These are phyloP conservation scores for Picus viridis DNA, from an alignment of 2,797 vertebrate species.

Conservation along the genomic window DNA sequence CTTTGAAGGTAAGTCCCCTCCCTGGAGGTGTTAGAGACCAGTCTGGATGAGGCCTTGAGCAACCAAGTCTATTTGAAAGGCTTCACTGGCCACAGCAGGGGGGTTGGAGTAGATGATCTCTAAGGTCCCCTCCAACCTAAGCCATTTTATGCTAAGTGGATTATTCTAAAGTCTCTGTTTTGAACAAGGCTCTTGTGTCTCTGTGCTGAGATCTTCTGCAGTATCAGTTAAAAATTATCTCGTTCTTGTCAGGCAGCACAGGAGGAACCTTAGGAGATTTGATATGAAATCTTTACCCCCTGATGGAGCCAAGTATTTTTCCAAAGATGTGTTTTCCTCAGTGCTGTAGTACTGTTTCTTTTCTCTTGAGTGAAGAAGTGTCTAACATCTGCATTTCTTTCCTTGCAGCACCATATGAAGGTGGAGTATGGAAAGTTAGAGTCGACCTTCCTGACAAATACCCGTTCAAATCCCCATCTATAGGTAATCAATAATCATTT, in stretches of 20 bases:
- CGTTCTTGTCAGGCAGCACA: background rate
- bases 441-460: constrained; percentile 99
- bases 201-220: background rate
- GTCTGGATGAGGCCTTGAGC: no score
- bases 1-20: background rate
- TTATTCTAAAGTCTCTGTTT: background rate
- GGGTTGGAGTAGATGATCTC: no score
- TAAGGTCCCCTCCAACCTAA: no score
- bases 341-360: background rate
- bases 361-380: background rate
- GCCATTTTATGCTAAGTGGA: background rate
- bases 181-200: background rate
- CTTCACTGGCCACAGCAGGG: no score
- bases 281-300: background rate
- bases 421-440: constrained; percentile 97
- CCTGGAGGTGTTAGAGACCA: no score
- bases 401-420: constrained; percentile 91
- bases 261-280: background rate
- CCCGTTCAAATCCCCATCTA: constrained; percentile 98
- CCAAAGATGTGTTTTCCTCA: background rate
- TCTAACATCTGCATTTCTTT: constrained; percentile 13
- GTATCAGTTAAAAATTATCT: background rate
- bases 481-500: constrained; percentile 83
- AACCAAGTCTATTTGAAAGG: no score
- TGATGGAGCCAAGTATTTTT: background rate